Conservation (phyloP, 2,888 invertebrate genomes). For the Epirrhoe tristata region DNA sequence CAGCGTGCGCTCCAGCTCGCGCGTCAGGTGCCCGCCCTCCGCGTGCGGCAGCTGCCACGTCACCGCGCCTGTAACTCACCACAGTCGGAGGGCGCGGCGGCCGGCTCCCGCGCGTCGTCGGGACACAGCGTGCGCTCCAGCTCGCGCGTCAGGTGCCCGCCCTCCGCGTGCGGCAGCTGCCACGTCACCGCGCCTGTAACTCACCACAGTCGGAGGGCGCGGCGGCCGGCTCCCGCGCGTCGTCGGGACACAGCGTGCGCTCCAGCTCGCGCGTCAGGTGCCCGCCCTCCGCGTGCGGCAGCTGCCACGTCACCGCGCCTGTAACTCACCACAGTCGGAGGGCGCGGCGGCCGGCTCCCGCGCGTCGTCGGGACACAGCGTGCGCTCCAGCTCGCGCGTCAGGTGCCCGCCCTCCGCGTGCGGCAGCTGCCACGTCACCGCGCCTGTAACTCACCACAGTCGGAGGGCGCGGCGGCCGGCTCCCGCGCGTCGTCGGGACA, state of each 20-base stretch:
- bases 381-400: slow-evolving; percentile 67
- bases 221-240: slow-evolving; percentile 42
- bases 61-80: slow-evolving; percentile 44
- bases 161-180: slow-evolving; percentile 69
- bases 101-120: slow-evolving; percentile 51
- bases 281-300: slow-evolving; percentile 57
- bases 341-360: slow-evolving; percentile 34
- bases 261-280: slow-evolving; percentile 61
- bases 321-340: slow-evolving; percentile 20
- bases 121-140: slow-evolving; percentile 75
- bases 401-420: slow-evolving; percentile 44
- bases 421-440: slow-evolving; percentile 78
- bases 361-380: slow-evolving; percentile 67
- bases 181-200: slow-evolving; percentile 73
- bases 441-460: slow-evolving; percentile 56
- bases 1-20: slow-evolving; percentile 71
- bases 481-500: no score
- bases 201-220: slow-evolving; percentile 6
- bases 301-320: slow-evolving; percentile 80
- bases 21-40: slow-evolving; percentile 49
- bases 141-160: slow-evolving; percentile 52
- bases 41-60: slow-evolving; percentile 66
- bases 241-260: slow-evolving; percentile 72
- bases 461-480: no score
- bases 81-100: slow-evolving; percentile 50